Evolutionary conservation across 2,113 vertebrate genomes (phyloP), one percentile per base, ranked within the genome.

Genomic region (Arothron firmamentum): DNA sequence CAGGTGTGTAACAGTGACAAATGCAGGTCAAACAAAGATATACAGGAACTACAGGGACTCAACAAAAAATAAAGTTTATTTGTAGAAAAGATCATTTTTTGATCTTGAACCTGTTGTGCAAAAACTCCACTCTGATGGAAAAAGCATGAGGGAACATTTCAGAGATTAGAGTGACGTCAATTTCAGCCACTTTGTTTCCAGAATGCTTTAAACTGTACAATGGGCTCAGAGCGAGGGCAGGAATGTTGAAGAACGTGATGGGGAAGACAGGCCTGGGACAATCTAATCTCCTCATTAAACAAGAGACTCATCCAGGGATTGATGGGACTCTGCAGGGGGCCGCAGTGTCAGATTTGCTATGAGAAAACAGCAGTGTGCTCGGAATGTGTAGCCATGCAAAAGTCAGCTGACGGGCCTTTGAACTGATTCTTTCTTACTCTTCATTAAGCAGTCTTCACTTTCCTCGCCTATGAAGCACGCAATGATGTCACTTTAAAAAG

Each of bases 271-370:
- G 62, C 42, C 4, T 65, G 66, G 67, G 46, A 55, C 55, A 74
- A 74, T 78, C 31, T 73, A 78, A 80, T 77, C 65, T 62, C 65
- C 78, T 85, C 78, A 81, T 86, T 81, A 85, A 74, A 65, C 70
- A 50, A 14, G 43, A 48, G 23, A 59, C 59, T 73, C 63, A 50
- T 74, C 71, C 67, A 77, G 64, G 62, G 68, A 73, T 71, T 68
- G 72, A 73, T 67, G 65, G 23, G 57, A 60, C 69, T 61, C 80
- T 71, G 79, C 67, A 54, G 77, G 82, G 78, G 75, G 73, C 62
- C 52, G 43, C 53, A 10, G 45, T 74, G 74, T 83, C 80, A 80
- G 58, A 70, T 76, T 65, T 66, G 67, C 62, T 70, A 59, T 70
- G 70, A 69, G 61, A 77, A 70, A 76, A 67, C 56, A 62, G 56